These are phyloP conservation scores for Osmerus mordax DNA, from an alignment of 2,113 vertebrate genomes.

Conservation along the genomic window DNA sequence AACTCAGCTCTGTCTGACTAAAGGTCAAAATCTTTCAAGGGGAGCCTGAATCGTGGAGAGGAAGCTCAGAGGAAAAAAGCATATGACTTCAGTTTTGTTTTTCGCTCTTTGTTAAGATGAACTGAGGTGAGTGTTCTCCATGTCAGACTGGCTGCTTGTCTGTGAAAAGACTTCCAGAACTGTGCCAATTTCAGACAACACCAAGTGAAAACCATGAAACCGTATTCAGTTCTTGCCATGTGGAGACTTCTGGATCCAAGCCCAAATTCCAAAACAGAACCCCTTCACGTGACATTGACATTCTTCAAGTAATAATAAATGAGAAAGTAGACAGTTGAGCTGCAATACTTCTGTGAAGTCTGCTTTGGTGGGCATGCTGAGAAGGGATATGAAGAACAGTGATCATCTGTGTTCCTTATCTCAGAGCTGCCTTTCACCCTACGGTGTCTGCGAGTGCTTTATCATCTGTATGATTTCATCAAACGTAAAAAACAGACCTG, in stretches of 20 bases:
- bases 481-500: background rate
- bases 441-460: background rate
- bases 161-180: slow-evolving; percentile 5
- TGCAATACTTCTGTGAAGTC: background rate
- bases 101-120: background rate
- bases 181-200: background rate
- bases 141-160: background rate
- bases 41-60: too few relatives aligned
- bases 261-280: background rate
- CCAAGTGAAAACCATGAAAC: slow-evolving; percentile 3
- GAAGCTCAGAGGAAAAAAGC: too few relatives aligned
- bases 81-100: background rate
- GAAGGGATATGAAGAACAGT: background rate
- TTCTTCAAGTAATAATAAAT: background rate
- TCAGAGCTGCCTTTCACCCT: background rate
- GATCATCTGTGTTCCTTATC: background rate
- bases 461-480: background rate
- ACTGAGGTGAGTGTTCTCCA: background rate
- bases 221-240: background rate
- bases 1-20: background rate
- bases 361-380: background rate
- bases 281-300: slow-evolving; percentile 1
- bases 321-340: background rate
- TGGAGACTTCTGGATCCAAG: background rate
- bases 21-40: background rate